Evolutionary conservation across 2,797 vertebrate species (phyloP).

Genomic region (Acanthis flammea): DNA sequence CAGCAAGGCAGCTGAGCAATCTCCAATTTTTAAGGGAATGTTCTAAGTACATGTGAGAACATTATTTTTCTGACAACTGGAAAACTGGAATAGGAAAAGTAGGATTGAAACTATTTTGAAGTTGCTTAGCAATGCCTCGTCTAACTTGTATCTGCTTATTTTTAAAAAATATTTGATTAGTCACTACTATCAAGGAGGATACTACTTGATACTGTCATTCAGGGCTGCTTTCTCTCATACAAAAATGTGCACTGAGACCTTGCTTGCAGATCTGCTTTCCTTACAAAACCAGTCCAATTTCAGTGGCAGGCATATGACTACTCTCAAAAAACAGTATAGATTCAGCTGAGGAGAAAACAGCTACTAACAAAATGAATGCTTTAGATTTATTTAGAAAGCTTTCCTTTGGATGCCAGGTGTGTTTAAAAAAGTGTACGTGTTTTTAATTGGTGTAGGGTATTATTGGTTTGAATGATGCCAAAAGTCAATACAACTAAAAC

Average conservation of each 20-base stretch:
- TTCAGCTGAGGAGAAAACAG: not conserved
- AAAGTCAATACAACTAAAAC: not conserved
- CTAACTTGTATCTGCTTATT: not conserved
- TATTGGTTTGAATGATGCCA: not conserved
- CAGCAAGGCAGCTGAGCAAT: not conserved
- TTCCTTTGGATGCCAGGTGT: not conserved
- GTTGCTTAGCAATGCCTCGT: not conserved
- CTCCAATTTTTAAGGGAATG: not conserved
- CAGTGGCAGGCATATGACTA: not conserved
- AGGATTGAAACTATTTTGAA: not conserved
- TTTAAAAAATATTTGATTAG: not conserved
- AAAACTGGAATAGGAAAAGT: not conserved
- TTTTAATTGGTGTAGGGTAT: not conserved
- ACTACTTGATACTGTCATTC: not conserved
- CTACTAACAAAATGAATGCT: not conserved
- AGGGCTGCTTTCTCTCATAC: not conserved
- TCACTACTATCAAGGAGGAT: not conserved
- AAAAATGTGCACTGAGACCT: not conserved
- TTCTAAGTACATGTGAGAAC: not conserved
- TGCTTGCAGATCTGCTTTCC: not conserved
- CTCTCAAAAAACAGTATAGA: rapidly evolving
- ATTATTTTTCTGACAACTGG: not conserved
- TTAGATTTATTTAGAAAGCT: not conserved
- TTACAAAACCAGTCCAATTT: not conserved
- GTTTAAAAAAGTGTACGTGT: not conserved